These are phyloP conservation scores for Corvus moneduloides DNA, from an alignment of 2,113 vertebrate genomes.

Conservation along the genomic window DNA sequence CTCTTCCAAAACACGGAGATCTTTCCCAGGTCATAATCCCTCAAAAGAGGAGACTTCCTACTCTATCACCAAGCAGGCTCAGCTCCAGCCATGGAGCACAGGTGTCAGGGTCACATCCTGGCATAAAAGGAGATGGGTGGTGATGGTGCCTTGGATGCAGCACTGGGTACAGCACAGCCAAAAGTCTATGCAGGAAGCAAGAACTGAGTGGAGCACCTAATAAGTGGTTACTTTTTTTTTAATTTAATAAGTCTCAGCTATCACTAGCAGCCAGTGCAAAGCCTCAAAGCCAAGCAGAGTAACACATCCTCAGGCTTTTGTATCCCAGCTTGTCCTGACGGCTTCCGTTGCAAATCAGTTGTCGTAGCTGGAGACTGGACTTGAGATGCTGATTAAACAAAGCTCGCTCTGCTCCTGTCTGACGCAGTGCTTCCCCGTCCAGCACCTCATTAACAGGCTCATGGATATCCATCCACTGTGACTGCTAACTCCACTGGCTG, in stretches of 20 bases:
- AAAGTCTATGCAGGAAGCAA: background rate
- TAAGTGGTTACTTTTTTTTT: background rate
- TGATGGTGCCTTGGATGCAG: background rate
- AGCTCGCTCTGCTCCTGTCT: conserved; percentile 2
- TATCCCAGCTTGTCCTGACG: background rate
- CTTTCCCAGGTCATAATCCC: conserved; percentile 3
- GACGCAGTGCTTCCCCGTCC: background rate
- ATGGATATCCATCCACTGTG: conserved; percentile 1
- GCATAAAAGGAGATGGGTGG: background rate
- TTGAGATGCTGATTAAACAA: conserved; percentile 50
- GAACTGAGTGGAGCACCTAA: background rate
- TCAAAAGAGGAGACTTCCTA: conserved; percentile 24
- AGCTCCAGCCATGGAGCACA: conserved; percentile 1
- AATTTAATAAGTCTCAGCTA: conserved; percentile 34
- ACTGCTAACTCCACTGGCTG: conserved; percentile 15
- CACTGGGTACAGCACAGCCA: background rate
- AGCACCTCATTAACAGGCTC: conserved; percentile 37
- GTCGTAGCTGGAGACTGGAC: background rate
- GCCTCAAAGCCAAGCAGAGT: conserved; percentile 48
- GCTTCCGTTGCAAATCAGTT: conserved; percentile 44
- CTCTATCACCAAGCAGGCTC: conserved; percentile 24
- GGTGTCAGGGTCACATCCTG: background rate
- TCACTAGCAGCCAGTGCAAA: background rate
- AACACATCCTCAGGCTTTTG: conserved; percentile 45
- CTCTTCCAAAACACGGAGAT: background rate